phyloP scores from a whole-genome alignment of 2,797 vertebrate species.

The Hippoglossus hippoglossus region DNA sequence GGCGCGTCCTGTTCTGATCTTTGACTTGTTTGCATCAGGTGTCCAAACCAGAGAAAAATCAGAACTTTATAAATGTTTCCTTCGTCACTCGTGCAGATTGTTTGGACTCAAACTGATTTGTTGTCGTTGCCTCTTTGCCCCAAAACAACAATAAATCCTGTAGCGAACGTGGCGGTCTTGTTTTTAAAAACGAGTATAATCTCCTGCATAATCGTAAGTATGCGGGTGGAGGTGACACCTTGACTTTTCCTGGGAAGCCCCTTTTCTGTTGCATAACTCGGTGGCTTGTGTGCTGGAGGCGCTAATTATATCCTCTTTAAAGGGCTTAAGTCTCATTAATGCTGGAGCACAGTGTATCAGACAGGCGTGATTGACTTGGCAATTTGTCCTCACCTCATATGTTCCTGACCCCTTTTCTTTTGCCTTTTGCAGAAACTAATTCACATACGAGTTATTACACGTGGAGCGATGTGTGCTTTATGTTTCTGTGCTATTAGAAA shows the following conservation, averaged over 20 bases:
- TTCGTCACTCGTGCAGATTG: not conserved
- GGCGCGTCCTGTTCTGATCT: not conserved
- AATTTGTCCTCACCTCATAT: slow-evolving; percentile 45
- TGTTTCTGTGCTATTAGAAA: not conserved
- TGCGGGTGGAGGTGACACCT: slow-evolving; percentile 65
- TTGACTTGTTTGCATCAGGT: slow-evolving; percentile 7
- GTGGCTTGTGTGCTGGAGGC: slow-evolving; percentile 69
- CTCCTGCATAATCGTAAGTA: slow-evolving; percentile 41
- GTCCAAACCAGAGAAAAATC: not conserved
- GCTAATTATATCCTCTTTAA: slow-evolving; percentile 82
- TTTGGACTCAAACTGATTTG: not conserved
- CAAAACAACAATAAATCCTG: not conserved
- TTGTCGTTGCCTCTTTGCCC: not conserved
- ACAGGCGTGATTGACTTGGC: slow-evolving; percentile 75
- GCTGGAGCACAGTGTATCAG: slow-evolving; percentile 71
- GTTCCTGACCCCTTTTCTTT: slow-evolving; percentile 7
- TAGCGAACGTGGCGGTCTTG: not conserved
- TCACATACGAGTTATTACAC: not conserved
- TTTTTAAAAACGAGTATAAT: slow-evolving; percentile 32
- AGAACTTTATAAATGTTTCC: not conserved
- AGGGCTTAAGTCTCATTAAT: slow-evolving; percentile 80
- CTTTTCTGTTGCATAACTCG: slow-evolving; percentile 80
- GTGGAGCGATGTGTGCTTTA: not conserved
- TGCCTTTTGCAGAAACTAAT: not conserved
- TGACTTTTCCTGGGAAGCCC: slow-evolving; percentile 78